These are phyloP conservation scores for Murina feae DNA, from an alignment of 2,113 vertebrate species.

Conservation along the genomic window DNA sequence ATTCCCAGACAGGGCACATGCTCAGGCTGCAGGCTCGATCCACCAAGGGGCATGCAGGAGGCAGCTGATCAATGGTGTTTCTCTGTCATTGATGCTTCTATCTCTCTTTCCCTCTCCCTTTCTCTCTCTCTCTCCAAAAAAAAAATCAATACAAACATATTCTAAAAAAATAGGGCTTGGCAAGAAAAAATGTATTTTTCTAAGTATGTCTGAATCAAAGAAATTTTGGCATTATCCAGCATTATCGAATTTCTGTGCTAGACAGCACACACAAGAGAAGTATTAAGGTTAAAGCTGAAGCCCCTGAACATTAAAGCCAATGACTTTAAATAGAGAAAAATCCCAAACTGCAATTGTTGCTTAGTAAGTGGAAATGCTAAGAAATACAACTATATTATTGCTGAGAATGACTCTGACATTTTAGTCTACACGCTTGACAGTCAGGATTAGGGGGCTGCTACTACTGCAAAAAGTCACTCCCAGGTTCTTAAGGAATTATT, in stretches of 20 bases:
- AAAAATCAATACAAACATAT: too few species aligned
- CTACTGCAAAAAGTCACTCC: background rate
- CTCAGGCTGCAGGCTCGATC: too few species aligned
- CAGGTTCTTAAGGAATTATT: background rate
- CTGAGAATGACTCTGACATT: background rate
- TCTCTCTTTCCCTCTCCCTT: too few species aligned
- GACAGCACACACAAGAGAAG: background rate
- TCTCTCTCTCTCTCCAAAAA: too few species aligned
- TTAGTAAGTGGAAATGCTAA: background rate
- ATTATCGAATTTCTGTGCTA: background rate
- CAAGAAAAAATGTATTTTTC: background rate
- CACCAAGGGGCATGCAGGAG: too few species aligned
- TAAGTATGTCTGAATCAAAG: background rate
- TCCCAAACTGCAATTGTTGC: background rate
- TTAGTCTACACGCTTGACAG: background rate
- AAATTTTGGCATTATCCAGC: background rate
- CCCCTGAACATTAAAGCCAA: background rate
- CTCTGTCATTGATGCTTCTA: too few species aligned
- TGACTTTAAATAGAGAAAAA: background rate
- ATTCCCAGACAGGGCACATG: too few species aligned
- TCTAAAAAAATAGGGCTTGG: background rate
- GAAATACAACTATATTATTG: background rate
- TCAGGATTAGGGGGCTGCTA: background rate
- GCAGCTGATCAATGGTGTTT: too few species aligned
- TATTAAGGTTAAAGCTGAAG: background rate